Evolutionary conservation across 2,888 invertebrate species (phyloP), one percentile per base, ranked within the genome.

Genomic region (Corbicula japonica): DNA sequence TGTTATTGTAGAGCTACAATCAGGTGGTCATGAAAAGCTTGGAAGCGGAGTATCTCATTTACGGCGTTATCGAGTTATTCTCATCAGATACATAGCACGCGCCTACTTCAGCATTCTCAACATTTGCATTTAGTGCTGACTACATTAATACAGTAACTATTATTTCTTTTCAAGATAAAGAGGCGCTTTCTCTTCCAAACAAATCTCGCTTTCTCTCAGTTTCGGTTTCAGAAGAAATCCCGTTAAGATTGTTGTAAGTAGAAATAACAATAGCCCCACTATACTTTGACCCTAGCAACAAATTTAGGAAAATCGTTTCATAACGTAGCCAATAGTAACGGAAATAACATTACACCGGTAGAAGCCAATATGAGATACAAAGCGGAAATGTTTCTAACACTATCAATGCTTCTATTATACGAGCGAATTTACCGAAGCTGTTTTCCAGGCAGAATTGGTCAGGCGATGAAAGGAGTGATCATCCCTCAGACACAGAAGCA

Each of bases 401-500:
- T 75, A n/a, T 18, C 6, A 12, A 73, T 50, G 2, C 77, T 35
- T 23, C 61, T 60, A 46, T 77, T 74, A 34, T 76, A 65, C 10
- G 81, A 77, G 74, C 73, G 70, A 2, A 84, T 66, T 66, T 85
- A 83, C 63, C 28, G 5, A 26, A 15, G 15, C 15, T 15, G 26
- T 48, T 35, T 52, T 41, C 32, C 28, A 3, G 76, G 62, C 0
- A 92, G 82, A 82, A 94, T 94, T 15, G 93, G 93, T 46, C 90
- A 90, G 2, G 92, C 92, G n/a, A 93, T 85, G 10, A 93, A 83
- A 12, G 94, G 94, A 8, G 94, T 90, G 18, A 94, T 76, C 69
- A 93, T 92, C 0, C 93, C 93, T 21, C 94, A 94, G 28, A 94
- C 56, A 34, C 93, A 93, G 83, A 93, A 93, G 21, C 90, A 85